Conservation (phyloP, 2,888 invertebrate genomes). For the Andrena haemorrhoa region DNA sequence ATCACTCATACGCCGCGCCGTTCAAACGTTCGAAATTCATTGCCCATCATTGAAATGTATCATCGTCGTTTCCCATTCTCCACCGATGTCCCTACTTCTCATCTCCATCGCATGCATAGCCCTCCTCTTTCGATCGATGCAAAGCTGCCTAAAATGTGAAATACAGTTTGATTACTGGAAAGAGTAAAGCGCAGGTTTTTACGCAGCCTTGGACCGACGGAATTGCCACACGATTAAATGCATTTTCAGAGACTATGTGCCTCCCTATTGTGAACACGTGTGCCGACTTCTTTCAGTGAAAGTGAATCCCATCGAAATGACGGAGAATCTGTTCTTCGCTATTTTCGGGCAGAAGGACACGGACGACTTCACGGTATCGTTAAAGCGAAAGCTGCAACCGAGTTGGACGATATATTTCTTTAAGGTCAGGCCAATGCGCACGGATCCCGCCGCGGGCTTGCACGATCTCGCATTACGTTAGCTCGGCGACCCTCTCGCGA, state of each 20-base stretch:
- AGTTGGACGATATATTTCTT: slow-evolving; percentile 94
- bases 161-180: background rate
- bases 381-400: slow-evolving; percentile 87
- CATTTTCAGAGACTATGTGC: background rate
- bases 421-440: slow-evolving; percentile 86
- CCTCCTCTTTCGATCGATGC: background rate
- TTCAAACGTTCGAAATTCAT: slow-evolving; percentile 30
- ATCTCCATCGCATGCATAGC: background rate
- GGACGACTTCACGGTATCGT: slow-evolving; percentile 86
- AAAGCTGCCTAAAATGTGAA: background rate
- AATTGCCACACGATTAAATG: background rate
- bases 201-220: slow-evolving; percentile 7
- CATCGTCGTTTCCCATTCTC: slow-evolving; percentile 10
- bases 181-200: background rate
- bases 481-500: background rate
- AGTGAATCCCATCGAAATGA: slow-evolving; percentile 95
- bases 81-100: background rate
- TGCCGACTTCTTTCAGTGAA: slow-evolving; percentile 88
- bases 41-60: too few species aligned
- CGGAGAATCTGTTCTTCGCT: slow-evolving; percentile 99
- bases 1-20: background rate
- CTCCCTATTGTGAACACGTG: slow-evolving; percentile 6
- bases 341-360: slow-evolving; percentile 97
- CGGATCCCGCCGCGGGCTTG: background rate
- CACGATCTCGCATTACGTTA: background rate